A percentile compares a stretch with the other conserved stretches of the same genome.
Evolutionary conservation across 2,113 vertebrate genomes (phyloP).

Genomic region (Oncorhynchus gorbuscha): DNA sequence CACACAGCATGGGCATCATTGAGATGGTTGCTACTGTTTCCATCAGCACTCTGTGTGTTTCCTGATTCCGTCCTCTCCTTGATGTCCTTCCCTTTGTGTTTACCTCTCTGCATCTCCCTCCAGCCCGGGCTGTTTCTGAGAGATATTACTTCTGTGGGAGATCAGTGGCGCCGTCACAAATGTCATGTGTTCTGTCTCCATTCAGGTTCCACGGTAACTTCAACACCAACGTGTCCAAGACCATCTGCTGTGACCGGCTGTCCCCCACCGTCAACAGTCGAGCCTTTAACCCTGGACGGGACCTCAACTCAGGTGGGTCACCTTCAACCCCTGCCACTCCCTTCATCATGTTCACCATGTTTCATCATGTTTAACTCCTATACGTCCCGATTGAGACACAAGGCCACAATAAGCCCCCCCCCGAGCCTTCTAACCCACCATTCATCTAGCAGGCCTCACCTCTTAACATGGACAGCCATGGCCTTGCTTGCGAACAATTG

Average conservation of each 20-base stretch:
- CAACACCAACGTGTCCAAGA: conserved; percentile 96
- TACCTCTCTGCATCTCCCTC: neutral
- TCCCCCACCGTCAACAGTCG: conserved; percentile 93
- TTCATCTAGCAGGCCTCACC: too few species aligned
- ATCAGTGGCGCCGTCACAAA: neutral
- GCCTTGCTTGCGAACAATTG: too few species aligned
- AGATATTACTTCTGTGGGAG: neutral
- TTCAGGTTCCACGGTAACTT: conserved; percentile 96
- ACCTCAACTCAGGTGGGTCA: conserved; percentile 94
- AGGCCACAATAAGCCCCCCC: too few species aligned
- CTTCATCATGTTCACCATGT: neutral
- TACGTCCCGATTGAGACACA: too few species aligned
- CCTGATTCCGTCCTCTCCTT: neutral
- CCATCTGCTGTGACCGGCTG: conserved; percentile 94
- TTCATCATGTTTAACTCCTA: too few species aligned
- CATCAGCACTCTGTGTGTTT: neutral
- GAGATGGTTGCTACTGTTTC: neutral
- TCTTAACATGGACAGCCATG: too few species aligned
- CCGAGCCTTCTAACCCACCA: too few species aligned
- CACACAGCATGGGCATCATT: neutral
- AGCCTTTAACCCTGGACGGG: conserved; percentile 96
- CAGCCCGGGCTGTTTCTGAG: neutral
- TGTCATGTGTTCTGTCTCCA: conserved; percentile 36
- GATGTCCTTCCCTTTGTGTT: too few species aligned
- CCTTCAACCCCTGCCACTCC: too few species aligned